phyloP scores from a whole-genome alignment of 2,888 invertebrate genomes.

The Nasonovia ribisnigri region DNA sequence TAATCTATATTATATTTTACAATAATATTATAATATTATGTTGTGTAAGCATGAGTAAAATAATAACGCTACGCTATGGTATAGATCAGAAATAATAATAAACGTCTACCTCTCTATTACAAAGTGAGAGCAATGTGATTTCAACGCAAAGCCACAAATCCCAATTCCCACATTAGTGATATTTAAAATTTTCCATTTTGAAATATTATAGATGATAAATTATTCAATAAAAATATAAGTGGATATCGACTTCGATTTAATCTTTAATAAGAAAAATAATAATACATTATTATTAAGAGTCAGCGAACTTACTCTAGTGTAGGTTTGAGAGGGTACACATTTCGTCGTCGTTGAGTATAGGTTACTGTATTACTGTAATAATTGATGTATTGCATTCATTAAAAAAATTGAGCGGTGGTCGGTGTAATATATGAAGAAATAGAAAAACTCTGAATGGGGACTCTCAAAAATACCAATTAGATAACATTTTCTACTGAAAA shows the following conservation, averaged over 20 bases:
- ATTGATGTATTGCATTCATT: background rate
- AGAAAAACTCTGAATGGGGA: background rate
- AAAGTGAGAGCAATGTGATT: background rate
- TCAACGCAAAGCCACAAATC: background rate
- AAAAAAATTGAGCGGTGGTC: background rate
- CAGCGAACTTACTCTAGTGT: background rate
- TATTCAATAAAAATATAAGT: background rate
- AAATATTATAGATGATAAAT: background rate
- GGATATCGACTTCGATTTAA: background rate
- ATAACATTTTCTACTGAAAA: background rate
- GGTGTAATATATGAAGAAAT: background rate
- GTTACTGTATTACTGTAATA: background rate
- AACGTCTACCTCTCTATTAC: background rate
- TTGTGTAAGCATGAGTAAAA: background rate
- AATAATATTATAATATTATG: background rate
- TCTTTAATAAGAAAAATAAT: background rate
- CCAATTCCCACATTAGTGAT: background rate
- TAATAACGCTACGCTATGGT: background rate
- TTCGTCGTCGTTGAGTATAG: background rate
- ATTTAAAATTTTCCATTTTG: background rate
- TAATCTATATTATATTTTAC: background rate
- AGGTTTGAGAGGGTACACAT: background rate
- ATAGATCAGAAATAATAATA: background rate
- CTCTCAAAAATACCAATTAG: background rate
- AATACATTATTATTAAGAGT: background rate